Percentiles rank a stretch among this genome's conserved stretches.
phyloP scores from a whole-genome alignment of 2,797 vertebrate genomes.

The Poliocrania exsul region DNA sequence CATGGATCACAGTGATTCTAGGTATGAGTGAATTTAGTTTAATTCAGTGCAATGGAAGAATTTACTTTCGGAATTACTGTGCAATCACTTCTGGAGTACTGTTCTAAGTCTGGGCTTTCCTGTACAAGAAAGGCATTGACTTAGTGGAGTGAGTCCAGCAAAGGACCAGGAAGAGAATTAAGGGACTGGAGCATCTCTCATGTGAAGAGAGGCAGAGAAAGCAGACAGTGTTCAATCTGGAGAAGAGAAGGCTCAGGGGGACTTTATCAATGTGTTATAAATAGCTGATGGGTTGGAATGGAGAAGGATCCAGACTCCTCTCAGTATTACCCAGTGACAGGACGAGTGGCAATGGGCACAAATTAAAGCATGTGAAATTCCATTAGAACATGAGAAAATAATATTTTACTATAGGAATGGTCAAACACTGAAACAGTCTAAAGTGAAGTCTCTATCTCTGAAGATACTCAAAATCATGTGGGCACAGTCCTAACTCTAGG shows the following conservation, averaged over 20 bases:
- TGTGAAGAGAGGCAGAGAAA: not conserved
- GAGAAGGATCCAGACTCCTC: not conserved
- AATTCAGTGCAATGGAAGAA: not conserved
- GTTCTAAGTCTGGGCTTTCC: not conserved
- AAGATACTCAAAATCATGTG: not conserved
- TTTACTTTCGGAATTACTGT: not conserved
- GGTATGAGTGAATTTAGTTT: not conserved
- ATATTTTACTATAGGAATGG: not conserved
- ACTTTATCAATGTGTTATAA: not conserved
- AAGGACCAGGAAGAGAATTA: not conserved
- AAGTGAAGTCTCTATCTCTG: not conserved
- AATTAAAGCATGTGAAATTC: not conserved
- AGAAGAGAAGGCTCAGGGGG: not conserved
- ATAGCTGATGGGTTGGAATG: not conserved
- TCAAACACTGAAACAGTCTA: not conserved
- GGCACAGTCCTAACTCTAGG: not conserved
- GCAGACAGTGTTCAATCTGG: not conserved
- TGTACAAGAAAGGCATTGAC: not conserved
- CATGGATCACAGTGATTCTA: not conserved
- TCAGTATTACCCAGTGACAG: not conserved
- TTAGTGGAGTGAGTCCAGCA: not conserved
- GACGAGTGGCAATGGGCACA: not conserved
- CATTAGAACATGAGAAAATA: not conserved
- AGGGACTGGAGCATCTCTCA: not conserved
- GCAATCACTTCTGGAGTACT: not conserved